These are phyloP conservation scores for Acropora tenuis DNA, from an alignment of 64 coral and sea anemone genomes.

Conservation along the genomic window DNA sequence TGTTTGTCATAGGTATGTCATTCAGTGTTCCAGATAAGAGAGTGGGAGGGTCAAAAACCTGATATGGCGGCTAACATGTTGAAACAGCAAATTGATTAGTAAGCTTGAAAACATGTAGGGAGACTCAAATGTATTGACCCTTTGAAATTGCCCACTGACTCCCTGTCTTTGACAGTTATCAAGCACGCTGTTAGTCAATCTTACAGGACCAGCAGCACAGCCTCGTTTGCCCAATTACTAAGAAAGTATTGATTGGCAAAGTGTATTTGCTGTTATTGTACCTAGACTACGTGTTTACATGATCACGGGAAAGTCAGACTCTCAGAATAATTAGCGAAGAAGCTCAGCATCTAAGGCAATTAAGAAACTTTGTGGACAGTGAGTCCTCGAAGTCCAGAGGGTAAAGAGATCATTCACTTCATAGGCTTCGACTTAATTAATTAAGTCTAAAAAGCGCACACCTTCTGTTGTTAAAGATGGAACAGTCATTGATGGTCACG, in stretches of 20 bases:
- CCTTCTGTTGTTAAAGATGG: background rate
- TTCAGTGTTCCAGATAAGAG: background rate
- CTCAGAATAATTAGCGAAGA: background rate
- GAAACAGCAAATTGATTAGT: background rate
- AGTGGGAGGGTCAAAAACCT: background rate
- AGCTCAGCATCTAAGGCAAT: background rate
- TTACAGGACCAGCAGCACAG: background rate
- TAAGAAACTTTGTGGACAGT: background rate
- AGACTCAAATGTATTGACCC: background rate
- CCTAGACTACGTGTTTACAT: background rate
- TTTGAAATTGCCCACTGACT: background rate
- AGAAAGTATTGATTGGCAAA: background rate
- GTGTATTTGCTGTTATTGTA: background rate
- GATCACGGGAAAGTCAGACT: background rate
- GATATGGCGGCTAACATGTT: background rate
- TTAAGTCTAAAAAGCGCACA: background rate
- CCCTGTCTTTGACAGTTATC: background rate
- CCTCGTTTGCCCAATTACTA: background rate
- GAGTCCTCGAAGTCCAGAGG: background rate
- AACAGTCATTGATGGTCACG: background rate
- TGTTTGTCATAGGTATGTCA: constrained; percentile 58
- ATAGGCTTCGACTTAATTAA: too few relatives aligned
- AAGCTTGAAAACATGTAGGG: background rate
- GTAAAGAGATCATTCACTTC: background rate
- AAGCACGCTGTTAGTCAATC: background rate